phyloP scores from a whole-genome alignment of 1,140 invertebrate genomes.

The Globodera ellingtonae region DNA sequence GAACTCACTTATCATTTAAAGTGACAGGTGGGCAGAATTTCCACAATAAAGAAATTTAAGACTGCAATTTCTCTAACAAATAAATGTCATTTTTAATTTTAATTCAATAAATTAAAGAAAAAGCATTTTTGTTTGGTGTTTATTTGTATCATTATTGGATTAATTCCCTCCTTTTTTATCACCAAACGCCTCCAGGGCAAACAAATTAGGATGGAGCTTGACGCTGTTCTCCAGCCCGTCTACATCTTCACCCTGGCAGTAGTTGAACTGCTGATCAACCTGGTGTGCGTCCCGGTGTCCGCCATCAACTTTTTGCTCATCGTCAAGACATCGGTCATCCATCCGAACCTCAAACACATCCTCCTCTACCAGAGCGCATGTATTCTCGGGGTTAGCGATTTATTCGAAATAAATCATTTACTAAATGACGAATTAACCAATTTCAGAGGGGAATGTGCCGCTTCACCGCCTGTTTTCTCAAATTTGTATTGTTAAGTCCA shows the following conservation, averaged over 20 bases:
- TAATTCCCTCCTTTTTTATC: no score
- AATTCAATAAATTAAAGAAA: no score
- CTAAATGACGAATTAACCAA: neutral
- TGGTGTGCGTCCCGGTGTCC: constrained; percentile 2
- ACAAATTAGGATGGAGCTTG: no score
- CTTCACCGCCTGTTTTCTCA: neutral
- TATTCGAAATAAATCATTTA: neutral
- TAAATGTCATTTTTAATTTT: no score
- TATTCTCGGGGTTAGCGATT: constrained; percentile 10
- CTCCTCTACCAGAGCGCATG: constrained; percentile 13
- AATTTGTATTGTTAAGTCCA: neutral
- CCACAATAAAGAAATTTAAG: no score
- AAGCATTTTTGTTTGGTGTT: no score
- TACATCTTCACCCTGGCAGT: neutral
- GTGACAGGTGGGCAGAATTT: no score
- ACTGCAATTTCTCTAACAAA: no score
- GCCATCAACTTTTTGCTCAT: constrained; percentile 23
- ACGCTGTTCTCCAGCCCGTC: neutral
- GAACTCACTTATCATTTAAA: no score
- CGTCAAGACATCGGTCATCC: constrained; percentile 11
- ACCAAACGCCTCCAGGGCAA: no score
- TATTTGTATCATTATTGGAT: no score
- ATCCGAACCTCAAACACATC: constrained; percentile 19
- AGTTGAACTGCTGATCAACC: neutral
- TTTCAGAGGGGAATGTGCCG: neutral